Percentiles rank a stretch among this genome's conserved stretches.
These are phyloP conservation scores for Microctenopoma lineatum DNA, from an alignment of 2,797 vertebrate species.

Conservation along the genomic window DNA sequence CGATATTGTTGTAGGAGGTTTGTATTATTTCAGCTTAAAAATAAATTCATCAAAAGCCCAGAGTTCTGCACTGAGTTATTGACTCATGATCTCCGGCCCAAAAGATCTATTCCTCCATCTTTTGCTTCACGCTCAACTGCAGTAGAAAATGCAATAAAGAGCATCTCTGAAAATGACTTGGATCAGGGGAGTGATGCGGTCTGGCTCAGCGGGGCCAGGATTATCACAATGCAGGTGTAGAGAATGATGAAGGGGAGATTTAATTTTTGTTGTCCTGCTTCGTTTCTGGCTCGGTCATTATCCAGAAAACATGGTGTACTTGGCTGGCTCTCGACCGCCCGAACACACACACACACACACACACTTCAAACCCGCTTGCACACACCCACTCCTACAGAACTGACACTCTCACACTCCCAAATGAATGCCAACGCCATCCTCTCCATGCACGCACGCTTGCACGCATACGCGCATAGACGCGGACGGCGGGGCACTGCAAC, in stretches of 20 bases:
- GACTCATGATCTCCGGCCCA: not conserved
- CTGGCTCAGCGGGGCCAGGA: conserved; percentile 22
- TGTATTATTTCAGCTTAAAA: no score
- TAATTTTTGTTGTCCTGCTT: conserved; percentile 45
- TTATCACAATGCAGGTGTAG: conserved; percentile 53
- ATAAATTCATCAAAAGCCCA: no score
- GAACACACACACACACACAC: conserved; percentile 9
- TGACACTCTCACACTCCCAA: conserved; percentile 12
- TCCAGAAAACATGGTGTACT: conserved; percentile 47
- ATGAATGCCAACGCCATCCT: conserved; percentile 26
- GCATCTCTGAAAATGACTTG: conserved; percentile 22
- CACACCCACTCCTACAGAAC: conserved; percentile 30
- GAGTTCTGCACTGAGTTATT: not conserved
- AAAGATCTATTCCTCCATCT: conserved; percentile 2
- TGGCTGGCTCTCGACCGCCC: conserved; percentile 25
- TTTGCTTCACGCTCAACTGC: not conserved
- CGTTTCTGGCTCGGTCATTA: conserved; percentile 31
- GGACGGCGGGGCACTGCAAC: conserved; percentile 18
- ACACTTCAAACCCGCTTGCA: conserved; percentile 23
- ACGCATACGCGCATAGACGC: not conserved
- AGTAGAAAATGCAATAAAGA: conserved; percentile 22
- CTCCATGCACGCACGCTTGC: not conserved
- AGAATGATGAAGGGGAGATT: conserved; percentile 55
- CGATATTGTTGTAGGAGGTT: not conserved
- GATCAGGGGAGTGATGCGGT: conserved; percentile 27